phyloP scores from a whole-genome alignment of 2,797 vertebrate genomes.

The Gadopsis bispinosus region DNA sequence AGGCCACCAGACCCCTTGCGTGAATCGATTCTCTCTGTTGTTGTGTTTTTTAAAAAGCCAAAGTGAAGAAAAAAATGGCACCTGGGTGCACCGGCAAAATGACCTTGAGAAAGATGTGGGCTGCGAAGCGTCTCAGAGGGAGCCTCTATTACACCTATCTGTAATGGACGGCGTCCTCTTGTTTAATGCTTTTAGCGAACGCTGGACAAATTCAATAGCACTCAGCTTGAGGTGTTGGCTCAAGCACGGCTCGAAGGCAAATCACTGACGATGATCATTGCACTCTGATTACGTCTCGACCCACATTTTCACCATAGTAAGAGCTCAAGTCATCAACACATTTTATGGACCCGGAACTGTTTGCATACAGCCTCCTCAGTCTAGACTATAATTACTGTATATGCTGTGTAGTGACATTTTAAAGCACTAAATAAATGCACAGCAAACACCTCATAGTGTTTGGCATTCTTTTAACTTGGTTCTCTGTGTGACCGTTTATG shows the following conservation, averaged over 20 bases:
- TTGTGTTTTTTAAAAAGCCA: constrained; percentile 31
- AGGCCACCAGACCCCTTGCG: neutral
- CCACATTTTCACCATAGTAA: constrained; percentile 2
- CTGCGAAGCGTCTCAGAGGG: constrained; percentile 22
- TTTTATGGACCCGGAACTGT: neutral
- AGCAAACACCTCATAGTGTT: neutral
- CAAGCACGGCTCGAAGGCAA: neutral
- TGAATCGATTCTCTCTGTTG: constrained; percentile 38
- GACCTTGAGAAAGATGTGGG: constrained; percentile 40
- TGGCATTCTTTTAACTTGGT: neutral
- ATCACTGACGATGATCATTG: constrained; percentile 25
- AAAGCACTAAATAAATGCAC: neutral
- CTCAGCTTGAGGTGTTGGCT: constrained; percentile 13
- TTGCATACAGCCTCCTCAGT: neutral
- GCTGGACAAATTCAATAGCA: constrained; percentile 42
- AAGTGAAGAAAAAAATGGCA: neutral
- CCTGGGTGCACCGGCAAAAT: neutral
- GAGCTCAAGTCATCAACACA: neutral
- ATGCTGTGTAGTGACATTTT: neutral
- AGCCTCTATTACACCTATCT: constrained; percentile 1
- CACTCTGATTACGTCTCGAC: constrained; percentile 31
- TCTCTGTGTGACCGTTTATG: neutral
- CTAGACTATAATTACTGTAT: neutral
- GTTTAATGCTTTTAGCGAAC: constrained; percentile 40
- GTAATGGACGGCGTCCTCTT: constrained; percentile 27